Percentiles rank a stretch among this genome's conserved stretches.
Evolutionary conservation across 2,113 vertebrate species (phyloP).

Genomic region (Cyphomyrus plagiostoma): DNA sequence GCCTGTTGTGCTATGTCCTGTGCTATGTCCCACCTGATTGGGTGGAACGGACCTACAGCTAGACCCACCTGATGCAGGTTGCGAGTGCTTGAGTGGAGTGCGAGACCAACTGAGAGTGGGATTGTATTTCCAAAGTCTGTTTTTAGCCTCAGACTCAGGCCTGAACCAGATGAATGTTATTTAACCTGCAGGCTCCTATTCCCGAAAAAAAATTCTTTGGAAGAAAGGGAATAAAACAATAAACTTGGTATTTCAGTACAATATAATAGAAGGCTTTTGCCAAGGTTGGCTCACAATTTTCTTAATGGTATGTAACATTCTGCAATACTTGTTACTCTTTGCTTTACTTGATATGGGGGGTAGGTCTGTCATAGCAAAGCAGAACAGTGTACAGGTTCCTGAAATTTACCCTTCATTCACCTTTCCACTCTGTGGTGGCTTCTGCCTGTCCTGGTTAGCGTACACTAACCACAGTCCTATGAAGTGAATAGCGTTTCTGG

Average conservation of each 20-base stretch:
- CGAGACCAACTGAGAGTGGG: not conserved
- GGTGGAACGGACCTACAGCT: not conserved
- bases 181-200: not conserved
- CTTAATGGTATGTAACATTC: constrained; percentile 7
- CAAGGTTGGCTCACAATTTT: not conserved
- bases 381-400: constrained; percentile 4
- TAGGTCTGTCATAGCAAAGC: not conserved
- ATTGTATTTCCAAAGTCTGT: not conserved
- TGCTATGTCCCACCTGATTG: not conserved
- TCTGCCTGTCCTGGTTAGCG: not conserved
- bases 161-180: not conserved
- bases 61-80: not conserved
- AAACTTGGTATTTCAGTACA: not conserved
- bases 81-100: not conserved
- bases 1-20: not conserved
- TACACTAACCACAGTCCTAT: not conserved
- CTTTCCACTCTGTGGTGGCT: not conserved
- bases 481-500: not conserved
- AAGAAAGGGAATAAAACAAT: constrained; percentile 9
- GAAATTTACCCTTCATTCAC: not conserved
- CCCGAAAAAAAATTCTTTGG: not conserved
- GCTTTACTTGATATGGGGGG: not conserved
- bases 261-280: not conserved
- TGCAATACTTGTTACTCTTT: not conserved
- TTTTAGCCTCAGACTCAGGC: not conserved